Evolutionary conservation across 2,797 vertebrate species (phyloP).

Genomic region (Rhabdophis nuchalis): DNA sequence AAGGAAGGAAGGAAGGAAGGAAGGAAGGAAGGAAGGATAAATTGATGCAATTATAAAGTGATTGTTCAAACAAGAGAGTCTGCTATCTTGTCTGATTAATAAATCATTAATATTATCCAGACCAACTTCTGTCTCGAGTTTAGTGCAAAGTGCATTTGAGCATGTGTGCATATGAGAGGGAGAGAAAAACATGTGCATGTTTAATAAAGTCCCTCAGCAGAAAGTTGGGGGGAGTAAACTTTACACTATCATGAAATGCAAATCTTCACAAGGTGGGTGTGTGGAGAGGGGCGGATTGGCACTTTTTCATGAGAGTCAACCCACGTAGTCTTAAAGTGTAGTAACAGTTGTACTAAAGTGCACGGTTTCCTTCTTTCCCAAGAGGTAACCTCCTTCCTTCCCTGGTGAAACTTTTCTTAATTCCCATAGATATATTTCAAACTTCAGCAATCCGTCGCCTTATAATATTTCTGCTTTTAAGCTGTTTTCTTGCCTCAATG

Average conservation of each 20-base stretch:
- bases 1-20: too few relatives aligned
- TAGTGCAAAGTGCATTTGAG: not conserved
- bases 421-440: constrained; percentile 56
- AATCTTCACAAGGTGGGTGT: constrained; percentile 18
- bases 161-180: not conserved
- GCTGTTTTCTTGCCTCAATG: constrained; percentile 86
- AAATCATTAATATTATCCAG: not conserved
- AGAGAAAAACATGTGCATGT: not conserved
- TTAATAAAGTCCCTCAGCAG: constrained; percentile 34
- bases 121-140: not conserved
- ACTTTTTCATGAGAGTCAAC: constrained; percentile 58
- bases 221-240: constrained; percentile 9
- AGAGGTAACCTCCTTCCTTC: constrained; percentile 65
- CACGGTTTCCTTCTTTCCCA: constrained; percentile 62
- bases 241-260: constrained; percentile 46
- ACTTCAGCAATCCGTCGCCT: constrained; percentile 67
- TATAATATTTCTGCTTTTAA: constrained; percentile 81
- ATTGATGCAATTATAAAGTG: not conserved
- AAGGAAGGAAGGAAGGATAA: not conserved
- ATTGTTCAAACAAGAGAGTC: not conserved
- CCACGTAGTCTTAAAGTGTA: constrained; percentile 31
- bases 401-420: constrained; percentile 66
- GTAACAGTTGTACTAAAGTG: not conserved
- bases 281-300: constrained; percentile 30
- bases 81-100: not conserved